Conservation (phyloP, 2,888 invertebrate genomes). For the Chymomyza procnemis region DNA sequence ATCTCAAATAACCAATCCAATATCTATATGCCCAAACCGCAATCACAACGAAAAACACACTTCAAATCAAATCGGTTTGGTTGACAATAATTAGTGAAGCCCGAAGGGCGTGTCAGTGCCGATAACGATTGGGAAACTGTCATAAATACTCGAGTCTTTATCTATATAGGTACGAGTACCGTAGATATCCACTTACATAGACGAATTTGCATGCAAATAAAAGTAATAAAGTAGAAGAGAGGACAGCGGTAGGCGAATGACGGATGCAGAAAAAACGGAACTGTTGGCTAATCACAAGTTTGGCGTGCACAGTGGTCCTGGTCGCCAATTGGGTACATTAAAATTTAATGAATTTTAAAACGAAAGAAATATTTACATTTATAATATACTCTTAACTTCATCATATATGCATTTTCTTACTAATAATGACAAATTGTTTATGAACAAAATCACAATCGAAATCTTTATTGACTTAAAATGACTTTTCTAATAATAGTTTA, state of each 20-base stretch:
- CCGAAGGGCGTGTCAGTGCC: neutral
- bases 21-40: conserved; percentile 12
- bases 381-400: too few relatives aligned
- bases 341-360: neutral
- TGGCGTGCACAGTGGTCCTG: neutral
- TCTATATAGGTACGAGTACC: neutral
- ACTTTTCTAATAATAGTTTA: too few relatives aligned
- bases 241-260: neutral
- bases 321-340: neutral
- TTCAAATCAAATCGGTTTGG: neutral
- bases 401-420: too few relatives aligned
- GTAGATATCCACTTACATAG: neutral
- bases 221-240: neutral
- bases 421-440: too few relatives aligned
- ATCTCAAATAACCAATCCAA: conserved; percentile 9
- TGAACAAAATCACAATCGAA: too few relatives aligned
- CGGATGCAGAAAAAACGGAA: neutral
- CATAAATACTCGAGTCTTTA: neutral
- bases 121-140: neutral
- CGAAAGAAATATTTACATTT: too few relatives aligned
- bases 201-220: neutral
- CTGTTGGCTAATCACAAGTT: neutral
- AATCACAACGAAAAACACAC: conserved; percentile 25
- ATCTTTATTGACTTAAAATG: too few relatives aligned
- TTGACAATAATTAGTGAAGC: conserved; percentile 12